Percentiles rank a stretch among this genome's conserved stretches.
These are phyloP conservation scores for Rhingia campestris DNA, from an alignment of 2,888 invertebrate genomes.

Conservation along the genomic window DNA sequence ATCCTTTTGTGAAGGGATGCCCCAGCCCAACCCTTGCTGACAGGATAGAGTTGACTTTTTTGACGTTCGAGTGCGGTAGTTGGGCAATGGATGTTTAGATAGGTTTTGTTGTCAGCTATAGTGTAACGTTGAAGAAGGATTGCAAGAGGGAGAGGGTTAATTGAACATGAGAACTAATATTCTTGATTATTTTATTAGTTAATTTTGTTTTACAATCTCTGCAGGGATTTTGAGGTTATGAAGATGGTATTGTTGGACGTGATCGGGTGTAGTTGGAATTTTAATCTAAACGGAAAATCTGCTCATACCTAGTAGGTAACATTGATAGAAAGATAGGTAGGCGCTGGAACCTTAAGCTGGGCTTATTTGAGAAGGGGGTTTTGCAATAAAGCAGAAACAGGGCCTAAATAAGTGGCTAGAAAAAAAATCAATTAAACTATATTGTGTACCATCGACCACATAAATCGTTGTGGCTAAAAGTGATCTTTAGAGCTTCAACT, in stretches of 20 bases:
- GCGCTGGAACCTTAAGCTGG: no score
- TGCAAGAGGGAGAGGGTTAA: conserved; percentile 45
- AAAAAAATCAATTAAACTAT: no score
- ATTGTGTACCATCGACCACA: no score
- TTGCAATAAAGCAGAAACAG: no score
- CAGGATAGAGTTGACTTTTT: conserved; percentile 60
- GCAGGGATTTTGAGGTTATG: conserved; percentile 3
- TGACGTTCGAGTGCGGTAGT: conserved; percentile 20
- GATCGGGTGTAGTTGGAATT: neutral
- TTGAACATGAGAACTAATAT: conserved; percentile 66
- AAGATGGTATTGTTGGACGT: neutral
- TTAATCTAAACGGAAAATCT: no score
- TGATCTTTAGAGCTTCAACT: no score
- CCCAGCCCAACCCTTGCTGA: conserved; percentile 21
- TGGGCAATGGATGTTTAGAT: neutral
- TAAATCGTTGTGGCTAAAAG: no score
- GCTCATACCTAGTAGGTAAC: no score
- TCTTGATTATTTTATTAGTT: conserved; percentile 69
- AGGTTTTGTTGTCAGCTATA: neutral
- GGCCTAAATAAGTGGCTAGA: no score
- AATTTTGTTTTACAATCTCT: conserved; percentile 47
- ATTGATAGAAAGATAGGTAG: no score
- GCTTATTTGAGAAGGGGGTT: no score
- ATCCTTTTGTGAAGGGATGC: conserved; percentile 66
- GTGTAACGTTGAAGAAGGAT: conserved; percentile 13